Base-by-base conservation (phyloP, 1,140 invertebrate genomes). In the Globodera rostochiensis region DNA sequence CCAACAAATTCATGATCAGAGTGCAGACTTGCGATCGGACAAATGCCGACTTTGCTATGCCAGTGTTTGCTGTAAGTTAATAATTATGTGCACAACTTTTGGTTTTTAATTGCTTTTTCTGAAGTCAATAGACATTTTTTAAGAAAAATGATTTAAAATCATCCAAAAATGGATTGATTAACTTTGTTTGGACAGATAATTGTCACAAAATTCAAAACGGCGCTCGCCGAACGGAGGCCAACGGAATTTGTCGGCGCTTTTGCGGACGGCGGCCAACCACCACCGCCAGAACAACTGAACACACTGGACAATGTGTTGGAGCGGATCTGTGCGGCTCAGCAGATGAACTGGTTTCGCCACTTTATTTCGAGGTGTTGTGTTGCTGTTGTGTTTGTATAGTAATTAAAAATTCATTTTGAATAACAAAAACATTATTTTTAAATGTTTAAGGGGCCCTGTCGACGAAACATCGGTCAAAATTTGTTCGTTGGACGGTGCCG, bases 31-130 rank as follows among this genome's bases (percentile, higher is more conserved):
- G 83, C 45, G 87, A 83, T 25, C 79, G 73, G 50, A 74, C 83
- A 21, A 87, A 87, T 25, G 74, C 73, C 25, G 86, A 84, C 36
- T 87, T 89, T 70, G 70, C 77, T 21, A 88, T 88, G 87, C 87
- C 87, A 3, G 86, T 88, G n/a, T 88, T 88, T 79, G 77, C 80
- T 6, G 45, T 60, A 19, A 6, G 57, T 19, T 36, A 3, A 3
- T 36, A 25, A 25, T 25, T 25, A 25, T 25, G 25, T 25, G 25
- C 25, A 25, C 25, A 25, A 25, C 25, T 36, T 36, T 36, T 36
- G 36, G n/a, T n/a, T n/a, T 36, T 36, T 36, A 36, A 36, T 3
- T 36, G 36, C 36, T 36, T 36, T 36, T 36, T 36, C 36, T 36
- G 36, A 36, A 3, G 36, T 36, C 36, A 1, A 36, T 36, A 36